Evolutionary conservation across 2,797 vertebrate genomes (phyloP), one percentile per base, ranked within the genome.

Genomic region (Thalassophryne amazonica): DNA sequence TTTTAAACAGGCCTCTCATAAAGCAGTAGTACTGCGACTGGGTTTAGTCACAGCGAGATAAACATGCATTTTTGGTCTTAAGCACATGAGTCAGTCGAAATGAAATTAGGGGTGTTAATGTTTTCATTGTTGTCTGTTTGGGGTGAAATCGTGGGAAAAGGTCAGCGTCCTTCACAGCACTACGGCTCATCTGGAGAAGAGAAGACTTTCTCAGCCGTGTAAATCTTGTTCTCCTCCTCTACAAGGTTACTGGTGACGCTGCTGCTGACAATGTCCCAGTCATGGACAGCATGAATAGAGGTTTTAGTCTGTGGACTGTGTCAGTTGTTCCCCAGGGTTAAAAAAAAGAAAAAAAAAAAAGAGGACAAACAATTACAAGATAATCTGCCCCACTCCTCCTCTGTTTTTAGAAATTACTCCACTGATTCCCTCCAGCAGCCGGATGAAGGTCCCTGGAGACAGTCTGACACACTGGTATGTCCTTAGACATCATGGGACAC

Each of bases 211-310:
- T 80, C 69, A 76, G 73, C 57, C 39, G n/a, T 43, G 20, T 80
- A 70, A 80, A 74, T 76, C 66, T 69, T 58, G 27, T 41, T 15
- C 46, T 42, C 33, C 39, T 42, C n/a, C 54, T 81, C 60, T 58
- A 53, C 33, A 16, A 60, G 65, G 65, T 78, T 69, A 75, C 41
- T 54, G 70, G 31, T 78, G 76, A 79, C 32, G 30, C 21, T 37
- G 67, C 17, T 34, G 37, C 60, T 68, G 50, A 88, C 89, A 86
- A 84, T 86, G 68, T 64, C 50, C 60, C 22, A 87, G 76, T 89
- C 86, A 89, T 67, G 41, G 20, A 16, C 57, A 22, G 63, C 27
- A 79, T 86, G 85, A 88, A 85, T 89, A 60, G 79, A 69, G 60
- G 45, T 34, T 73, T 71, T 74, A 23, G 60, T 73, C 67, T 47